These are phyloP conservation scores for Epinephelus moara DNA, from an alignment of 2,113 vertebrate genomes.

Conservation along the genomic window DNA sequence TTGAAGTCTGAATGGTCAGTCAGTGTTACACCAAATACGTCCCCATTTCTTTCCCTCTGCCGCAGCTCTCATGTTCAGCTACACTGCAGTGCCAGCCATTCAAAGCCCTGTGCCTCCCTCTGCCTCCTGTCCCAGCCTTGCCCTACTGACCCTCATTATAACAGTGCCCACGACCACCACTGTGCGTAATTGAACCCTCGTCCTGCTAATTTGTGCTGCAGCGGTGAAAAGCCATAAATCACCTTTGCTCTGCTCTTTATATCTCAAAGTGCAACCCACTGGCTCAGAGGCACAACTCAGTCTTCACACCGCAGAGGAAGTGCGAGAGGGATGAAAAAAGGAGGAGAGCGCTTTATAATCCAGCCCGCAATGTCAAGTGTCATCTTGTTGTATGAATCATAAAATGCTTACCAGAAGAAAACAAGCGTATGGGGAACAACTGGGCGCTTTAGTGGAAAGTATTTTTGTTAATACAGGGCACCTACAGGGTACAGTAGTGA, in stretches of 20 bases:
- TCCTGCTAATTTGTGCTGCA: slow-evolving; percentile 56
- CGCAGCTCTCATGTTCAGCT: slow-evolving; percentile 21
- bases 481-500: background rate
- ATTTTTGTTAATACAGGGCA: background rate
- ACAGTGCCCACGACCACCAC: slow-evolving; percentile 36
- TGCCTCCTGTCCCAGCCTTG: slow-evolving; percentile 27
- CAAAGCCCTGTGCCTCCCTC: slow-evolving; percentile 8
- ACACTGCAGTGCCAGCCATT: slow-evolving; percentile 14
- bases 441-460: background rate
- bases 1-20: slow-evolving; percentile 27
- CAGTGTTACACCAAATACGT: background rate
- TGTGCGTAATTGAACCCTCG: slow-evolving; percentile 46
- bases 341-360: background rate
- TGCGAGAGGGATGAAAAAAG: background rate
- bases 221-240: slow-evolving; percentile 55
- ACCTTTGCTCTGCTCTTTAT: slow-evolving; percentile 47
- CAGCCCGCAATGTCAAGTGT: background rate
- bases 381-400: background rate
- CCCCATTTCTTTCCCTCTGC: background rate
- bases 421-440: background rate
- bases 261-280: slow-evolving; percentile 24
- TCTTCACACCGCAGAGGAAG: slow-evolving; percentile 6
- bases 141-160: slow-evolving; percentile 66
- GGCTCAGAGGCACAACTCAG: slow-evolving; percentile 37
- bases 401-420: background rate